phyloP scores from a whole-genome alignment of 2,113 vertebrate species.

The Cheilinus undulatus region DNA sequence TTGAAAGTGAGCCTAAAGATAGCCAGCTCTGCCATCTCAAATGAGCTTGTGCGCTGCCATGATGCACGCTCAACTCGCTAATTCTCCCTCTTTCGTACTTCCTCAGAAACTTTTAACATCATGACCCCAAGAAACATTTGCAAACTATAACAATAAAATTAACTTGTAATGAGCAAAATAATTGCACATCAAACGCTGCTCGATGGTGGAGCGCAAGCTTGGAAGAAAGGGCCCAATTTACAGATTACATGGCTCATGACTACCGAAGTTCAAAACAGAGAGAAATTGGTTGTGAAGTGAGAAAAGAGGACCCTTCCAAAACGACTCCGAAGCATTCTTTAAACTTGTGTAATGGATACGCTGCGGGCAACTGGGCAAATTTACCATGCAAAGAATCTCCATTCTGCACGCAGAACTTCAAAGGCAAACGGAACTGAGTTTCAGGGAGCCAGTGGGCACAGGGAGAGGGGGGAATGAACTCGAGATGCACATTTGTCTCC shows the following conservation, averaged over 20 bases:
- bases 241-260: slow-evolving; percentile 86
- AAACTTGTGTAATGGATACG: slow-evolving; percentile 87
- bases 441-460: slow-evolving; percentile 83
- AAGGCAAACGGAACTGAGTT: slow-evolving; percentile 78
- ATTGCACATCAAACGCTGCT: slow-evolving; percentile 85
- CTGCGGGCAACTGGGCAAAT: slow-evolving; percentile 82
- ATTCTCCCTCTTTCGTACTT: slow-evolving; percentile 75
- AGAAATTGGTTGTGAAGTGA: slow-evolving; percentile 85
- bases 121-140: slow-evolving; percentile 86
- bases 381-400: slow-evolving; percentile 86
- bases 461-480: slow-evolving; percentile 74
- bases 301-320: slow-evolving; percentile 80
- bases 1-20: slow-evolving; percentile 73
- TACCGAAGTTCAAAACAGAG: slow-evolving; percentile 85
- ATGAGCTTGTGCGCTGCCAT: slow-evolving; percentile 54
- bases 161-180: slow-evolving; percentile 89
- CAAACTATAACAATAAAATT: slow-evolving; percentile 88
- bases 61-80: slow-evolving; percentile 51
- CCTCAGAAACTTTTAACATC: slow-evolving; percentile 83
- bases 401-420: slow-evolving; percentile 85
- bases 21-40: slow-evolving; percentile 65
- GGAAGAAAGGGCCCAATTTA: slow-evolving; percentile 84
- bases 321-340: slow-evolving; percentile 83
- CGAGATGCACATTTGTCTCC: slow-evolving; percentile 81
- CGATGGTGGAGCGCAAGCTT: slow-evolving; percentile 66